Base-by-base conservation (phyloP, 2,888 invertebrate genomes). In the Sylvicola cinctus region DNA sequence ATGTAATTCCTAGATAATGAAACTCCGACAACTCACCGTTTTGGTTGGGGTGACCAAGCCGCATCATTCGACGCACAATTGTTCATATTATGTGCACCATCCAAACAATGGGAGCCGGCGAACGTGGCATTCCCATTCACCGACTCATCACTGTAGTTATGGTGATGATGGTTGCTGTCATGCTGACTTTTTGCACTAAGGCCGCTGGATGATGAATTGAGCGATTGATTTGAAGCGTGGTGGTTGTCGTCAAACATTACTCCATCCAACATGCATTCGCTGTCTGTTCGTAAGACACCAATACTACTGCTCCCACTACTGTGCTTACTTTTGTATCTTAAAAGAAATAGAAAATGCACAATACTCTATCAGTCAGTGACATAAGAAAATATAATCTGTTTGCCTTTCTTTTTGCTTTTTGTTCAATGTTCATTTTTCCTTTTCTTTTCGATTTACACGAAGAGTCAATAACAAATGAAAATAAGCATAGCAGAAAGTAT, bases 191-290 rank as follows among this genome's bases (percentile, higher is more conserved):
- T 62, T 40, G 55, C 62, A 46, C 68, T 68, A 37, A 62, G 54
- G 15, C 64, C 62, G 46, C 68, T 68, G 43, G 64, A 61, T 41
- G 58, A 61, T 37, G 70, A 70, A 49, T 65, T 69, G 29, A 69
- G 51, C 49, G 70, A 70, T 39, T 66, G 59, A 48, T 65, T 68
- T n/a, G 66, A 66, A 33, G 65, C 60, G 26, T 51, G 44, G 26
- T 51, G 44, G 42, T 63, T 62, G 34, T 52, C 53, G 37, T 65
- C 66, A 29, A 65, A 54, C 44, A 63, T 50, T 4, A 62, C 53
- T 33, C 62, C 61, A 29, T 66, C 66, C 33, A 64, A 48, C 31
- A 62, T 61, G 12, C 58, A 53, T 39, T 66, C 66, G 36, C 63
- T 62, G 41, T 65, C 65, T 38, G 61, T 61, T 27, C 62, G 52